phyloP scores from a whole-genome alignment of 2,113 vertebrate species.

The Colaptes auratus region DNA sequence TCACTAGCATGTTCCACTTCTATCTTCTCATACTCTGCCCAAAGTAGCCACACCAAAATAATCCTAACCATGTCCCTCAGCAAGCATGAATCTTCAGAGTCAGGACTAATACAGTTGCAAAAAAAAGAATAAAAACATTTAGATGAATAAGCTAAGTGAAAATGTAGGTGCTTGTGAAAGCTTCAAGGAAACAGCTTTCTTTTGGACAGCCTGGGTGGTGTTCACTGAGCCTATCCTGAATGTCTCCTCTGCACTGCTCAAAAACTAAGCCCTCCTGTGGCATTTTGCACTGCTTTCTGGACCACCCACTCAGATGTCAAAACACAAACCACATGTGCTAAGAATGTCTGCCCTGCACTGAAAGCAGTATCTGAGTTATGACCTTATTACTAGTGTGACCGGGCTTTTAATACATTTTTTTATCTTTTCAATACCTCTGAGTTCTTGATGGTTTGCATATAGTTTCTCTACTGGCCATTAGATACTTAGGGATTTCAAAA shows the following conservation, averaged over 20 bases:
- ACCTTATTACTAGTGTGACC: slow-evolving; percentile 61
- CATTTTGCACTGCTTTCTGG: slow-evolving; percentile 68
- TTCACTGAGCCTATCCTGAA: slow-evolving; percentile 8
- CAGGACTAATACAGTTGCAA: not conserved
- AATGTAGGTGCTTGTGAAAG: slow-evolving; percentile 36
- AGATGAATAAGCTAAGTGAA: slow-evolving; percentile 34
- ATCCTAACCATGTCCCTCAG: not conserved
- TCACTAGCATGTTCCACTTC: not conserved
- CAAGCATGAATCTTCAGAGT: not conserved
- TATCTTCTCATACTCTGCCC: not conserved
- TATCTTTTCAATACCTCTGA: slow-evolving; percentile 70
- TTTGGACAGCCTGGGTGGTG: slow-evolving; percentile 19
- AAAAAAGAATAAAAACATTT: slow-evolving; percentile 38
- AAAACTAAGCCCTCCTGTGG: slow-evolving; percentile 61
- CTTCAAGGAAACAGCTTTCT: slow-evolving; percentile 62
- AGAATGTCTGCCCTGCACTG: slow-evolving; percentile 62
- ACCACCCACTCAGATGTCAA: slow-evolving; percentile 82
- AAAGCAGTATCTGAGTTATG: slow-evolving; percentile 68
- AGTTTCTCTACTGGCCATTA: slow-evolving; percentile 32
- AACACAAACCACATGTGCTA: slow-evolving; percentile 81
- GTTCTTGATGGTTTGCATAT: slow-evolving; percentile 52
- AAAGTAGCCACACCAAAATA: not conserved
- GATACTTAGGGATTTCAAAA: slow-evolving; percentile 27
- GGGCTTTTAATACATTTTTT: slow-evolving; percentile 61
- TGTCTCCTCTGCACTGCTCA: slow-evolving; percentile 31